Evolutionary conservation across 1,140 invertebrate genomes (phyloP), one percentile per base, ranked within the genome.

Genomic region (Papilio polyxenes): DNA sequence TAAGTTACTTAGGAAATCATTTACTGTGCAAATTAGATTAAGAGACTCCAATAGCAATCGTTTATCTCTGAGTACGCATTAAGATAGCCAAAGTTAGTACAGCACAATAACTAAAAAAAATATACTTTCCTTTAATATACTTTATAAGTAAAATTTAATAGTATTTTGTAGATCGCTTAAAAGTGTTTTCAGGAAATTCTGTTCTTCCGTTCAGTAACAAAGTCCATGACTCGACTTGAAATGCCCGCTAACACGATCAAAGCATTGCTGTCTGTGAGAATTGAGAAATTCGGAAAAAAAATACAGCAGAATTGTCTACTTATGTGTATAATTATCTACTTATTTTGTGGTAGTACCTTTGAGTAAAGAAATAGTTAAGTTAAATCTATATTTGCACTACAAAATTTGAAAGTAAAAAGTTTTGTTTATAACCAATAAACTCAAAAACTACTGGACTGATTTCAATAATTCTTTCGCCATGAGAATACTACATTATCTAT

Each of bases 191-290:
- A 65, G 62, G 62, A 65, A 23, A 65, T 65, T 23, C 23, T 65
- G 62, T 65, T 31, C 23, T 65, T 65, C 62, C 62, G 62, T 65
- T 65, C 62, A 31, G 62, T 65, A 65, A 31, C 23, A 65, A 31
- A 65, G 62, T 65, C 62, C 62, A 65, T 65, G 62, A 65, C 62
- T 65, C 5, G 62, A 65, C 23, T 65, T 65, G 11, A 31, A 65
- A 37, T 31, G 11, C 20, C 62, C 23, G 10, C 62, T 65, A 65
- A 65, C 23, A 65, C 23, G 62, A 65, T 31, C 62, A 31, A 65
- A 31, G 62, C 2, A 65, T 5, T 31, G 31, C 23, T 10, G 0
- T 0, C 62, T 65, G 31, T 31, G 5, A 31, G 20, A 65, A 65
- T 65, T 65, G 17, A 9, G n/a, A 20, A 59, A 59, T 59, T 3